phyloP scores from a whole-genome alignment of 2,113 vertebrate genomes.

The Nibea coibor region DNA sequence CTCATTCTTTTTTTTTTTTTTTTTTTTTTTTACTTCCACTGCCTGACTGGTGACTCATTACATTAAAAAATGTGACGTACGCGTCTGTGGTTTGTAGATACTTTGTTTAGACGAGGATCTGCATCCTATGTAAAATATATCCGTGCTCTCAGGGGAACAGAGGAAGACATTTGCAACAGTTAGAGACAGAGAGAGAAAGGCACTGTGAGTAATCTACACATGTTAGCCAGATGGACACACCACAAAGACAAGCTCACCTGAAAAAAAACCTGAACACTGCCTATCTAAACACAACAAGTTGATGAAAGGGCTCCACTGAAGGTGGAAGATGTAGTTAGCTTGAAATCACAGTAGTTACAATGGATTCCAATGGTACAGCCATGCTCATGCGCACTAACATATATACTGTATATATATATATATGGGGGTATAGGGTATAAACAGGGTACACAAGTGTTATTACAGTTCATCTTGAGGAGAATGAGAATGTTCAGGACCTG shows the following conservation, averaged over 20 bases:
- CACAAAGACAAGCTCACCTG: background rate
- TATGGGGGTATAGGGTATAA: no score
- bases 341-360: background rate
- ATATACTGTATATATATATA: no score
- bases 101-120: background rate
- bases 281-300: background rate
- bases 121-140: background rate
- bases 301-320: background rate
- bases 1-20: slow-evolving; percentile 5
- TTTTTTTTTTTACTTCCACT: slow-evolving; percentile 7
- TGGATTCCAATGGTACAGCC: no score
- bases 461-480: background rate
- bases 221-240: background rate
- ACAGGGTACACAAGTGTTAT: no score
- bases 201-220: background rate
- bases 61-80: slow-evolving; percentile 35
- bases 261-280: background rate
- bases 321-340: background rate
- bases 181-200: background rate
- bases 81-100: background rate
- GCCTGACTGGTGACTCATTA: background rate
- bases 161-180: background rate
- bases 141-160: background rate
- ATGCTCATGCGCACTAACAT: no score
- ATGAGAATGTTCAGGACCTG: background rate